Percentiles rank a stretch among this genome's conserved stretches.
These are phyloP conservation scores for Drymodes brunneopygia DNA, from an alignment of 2,113 vertebrate genomes.

Conservation along the genomic window DNA sequence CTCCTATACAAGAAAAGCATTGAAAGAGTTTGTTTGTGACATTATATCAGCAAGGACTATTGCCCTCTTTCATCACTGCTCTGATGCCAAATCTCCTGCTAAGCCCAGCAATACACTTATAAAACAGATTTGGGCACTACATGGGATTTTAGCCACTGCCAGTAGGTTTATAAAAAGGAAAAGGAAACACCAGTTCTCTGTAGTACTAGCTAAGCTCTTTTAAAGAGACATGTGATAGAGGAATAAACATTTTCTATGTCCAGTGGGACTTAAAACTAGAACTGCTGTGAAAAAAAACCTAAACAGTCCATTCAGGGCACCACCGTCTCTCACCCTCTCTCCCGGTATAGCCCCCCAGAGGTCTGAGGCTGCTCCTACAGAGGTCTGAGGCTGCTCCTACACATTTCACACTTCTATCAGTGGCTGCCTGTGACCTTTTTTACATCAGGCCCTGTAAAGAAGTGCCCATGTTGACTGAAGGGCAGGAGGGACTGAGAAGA, in stretches of 20 bases:
- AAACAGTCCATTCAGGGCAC: background rate
- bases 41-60: background rate
- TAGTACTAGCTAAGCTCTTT: background rate
- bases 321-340: background rate
- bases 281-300: background rate
- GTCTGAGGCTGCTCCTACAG: background rate
- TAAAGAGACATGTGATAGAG: background rate
- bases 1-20: background rate
- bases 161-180: background rate
- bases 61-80: background rate
- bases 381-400: background rate
- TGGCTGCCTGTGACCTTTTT: background rate
- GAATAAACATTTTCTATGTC: background rate
- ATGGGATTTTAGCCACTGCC: background rate
- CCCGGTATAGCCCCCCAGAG: background rate
- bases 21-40: background rate
- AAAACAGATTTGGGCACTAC: background rate
- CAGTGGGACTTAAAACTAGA: background rate
- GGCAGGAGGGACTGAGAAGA: background rate
- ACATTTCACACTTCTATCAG: background rate
- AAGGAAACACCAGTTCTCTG: background rate
- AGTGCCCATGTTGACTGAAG: background rate
- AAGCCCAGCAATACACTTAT: background rate
- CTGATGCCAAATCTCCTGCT: background rate
- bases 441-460: background rate